These are phyloP conservation scores for Actenoides hombroni DNA, from an alignment of 2,113 vertebrate species.

Conservation along the genomic window DNA sequence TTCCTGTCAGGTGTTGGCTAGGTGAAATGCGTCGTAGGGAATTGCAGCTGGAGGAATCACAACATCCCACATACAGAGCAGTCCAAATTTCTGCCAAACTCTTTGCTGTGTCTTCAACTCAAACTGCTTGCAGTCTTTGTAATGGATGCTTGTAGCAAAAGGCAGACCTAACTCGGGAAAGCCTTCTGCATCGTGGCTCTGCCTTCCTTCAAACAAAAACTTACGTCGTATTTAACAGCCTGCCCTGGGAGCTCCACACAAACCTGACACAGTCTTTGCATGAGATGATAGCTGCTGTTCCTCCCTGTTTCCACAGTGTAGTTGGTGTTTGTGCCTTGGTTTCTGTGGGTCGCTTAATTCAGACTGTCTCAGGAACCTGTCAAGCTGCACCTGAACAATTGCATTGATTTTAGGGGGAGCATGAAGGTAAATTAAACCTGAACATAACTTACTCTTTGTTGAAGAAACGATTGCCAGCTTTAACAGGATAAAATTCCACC, in stretches of 20 bases:
- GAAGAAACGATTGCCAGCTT: constrained; percentile 51
- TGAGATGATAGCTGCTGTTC: background rate
- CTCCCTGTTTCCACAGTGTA: background rate
- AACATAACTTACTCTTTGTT: constrained; percentile 49
- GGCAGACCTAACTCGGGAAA: background rate
- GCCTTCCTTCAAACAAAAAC: constrained; percentile 11
- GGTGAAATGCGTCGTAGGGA: constrained; percentile 12
- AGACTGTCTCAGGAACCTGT: background rate
- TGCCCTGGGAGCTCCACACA: background rate
- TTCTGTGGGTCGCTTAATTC: background rate
- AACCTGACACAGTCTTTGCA: background rate
- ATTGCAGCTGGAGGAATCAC: constrained; percentile 23
- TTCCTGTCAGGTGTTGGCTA: constrained; percentile 19
- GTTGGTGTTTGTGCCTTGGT: background rate
- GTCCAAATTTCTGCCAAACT: constrained; percentile 44
- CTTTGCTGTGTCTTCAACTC: constrained; percentile 41
- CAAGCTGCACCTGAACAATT: background rate
- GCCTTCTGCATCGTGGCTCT: background rate
- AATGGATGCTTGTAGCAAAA: constrained; percentile 2
- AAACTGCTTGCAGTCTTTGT: constrained; percentile 27
- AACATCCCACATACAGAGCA: background rate
- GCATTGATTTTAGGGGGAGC: constrained; percentile 15
- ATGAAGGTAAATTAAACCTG: constrained; percentile 50
- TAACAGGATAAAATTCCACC: constrained; percentile 46
- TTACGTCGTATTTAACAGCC: background rate